Evolutionary conservation across 2,888 invertebrate genomes (phyloP).

Genomic region (Sinodicranocentrus sp.): DNA sequence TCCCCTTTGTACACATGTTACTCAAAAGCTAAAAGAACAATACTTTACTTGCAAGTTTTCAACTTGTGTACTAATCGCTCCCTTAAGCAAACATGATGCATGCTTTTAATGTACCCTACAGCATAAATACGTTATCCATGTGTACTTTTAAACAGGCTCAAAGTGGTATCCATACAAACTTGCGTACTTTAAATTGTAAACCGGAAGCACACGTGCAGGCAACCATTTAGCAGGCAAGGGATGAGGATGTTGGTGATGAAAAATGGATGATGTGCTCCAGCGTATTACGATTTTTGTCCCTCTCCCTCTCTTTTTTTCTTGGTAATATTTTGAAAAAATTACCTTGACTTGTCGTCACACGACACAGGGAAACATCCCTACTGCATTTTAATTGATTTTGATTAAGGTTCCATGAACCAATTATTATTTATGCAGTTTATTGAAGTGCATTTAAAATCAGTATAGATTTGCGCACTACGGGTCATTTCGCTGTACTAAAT

Average conservation of each 20-base stretch:
- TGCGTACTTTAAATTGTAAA: too few species aligned
- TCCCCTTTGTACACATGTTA: slow-evolving; percentile 48
- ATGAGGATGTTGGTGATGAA: slow-evolving; percentile 41
- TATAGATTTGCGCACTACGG: too few species aligned
- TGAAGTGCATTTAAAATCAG: too few species aligned
- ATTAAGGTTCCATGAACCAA: not conserved
- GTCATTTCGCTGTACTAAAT: too few species aligned
- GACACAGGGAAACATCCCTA: too few species aligned
- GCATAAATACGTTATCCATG: too few species aligned
- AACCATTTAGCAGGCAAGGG: not conserved
- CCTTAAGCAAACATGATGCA: not conserved
- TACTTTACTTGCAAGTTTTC: too few species aligned
- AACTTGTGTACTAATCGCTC: too few species aligned
- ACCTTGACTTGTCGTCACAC: not conserved
- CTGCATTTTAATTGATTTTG: too few species aligned
- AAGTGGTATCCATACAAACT: too few species aligned
- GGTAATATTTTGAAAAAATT: not conserved
- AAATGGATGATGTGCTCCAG: slow-evolving; percentile 20
- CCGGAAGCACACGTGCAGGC: slow-evolving; percentile 60
- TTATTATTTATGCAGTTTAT: not conserved
- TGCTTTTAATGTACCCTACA: not conserved
- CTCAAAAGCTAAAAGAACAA: slow-evolving; percentile 12
- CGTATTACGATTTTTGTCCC: slow-evolving; percentile 8
- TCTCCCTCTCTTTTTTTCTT: not conserved
- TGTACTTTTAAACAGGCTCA: too few species aligned